A percentile compares a stretch with the other conserved stretches of the same genome.
Evolutionary conservation across 2,113 vertebrate genomes (phyloP).

Genomic region (Cyphomyrus discorhynchus): DNA sequence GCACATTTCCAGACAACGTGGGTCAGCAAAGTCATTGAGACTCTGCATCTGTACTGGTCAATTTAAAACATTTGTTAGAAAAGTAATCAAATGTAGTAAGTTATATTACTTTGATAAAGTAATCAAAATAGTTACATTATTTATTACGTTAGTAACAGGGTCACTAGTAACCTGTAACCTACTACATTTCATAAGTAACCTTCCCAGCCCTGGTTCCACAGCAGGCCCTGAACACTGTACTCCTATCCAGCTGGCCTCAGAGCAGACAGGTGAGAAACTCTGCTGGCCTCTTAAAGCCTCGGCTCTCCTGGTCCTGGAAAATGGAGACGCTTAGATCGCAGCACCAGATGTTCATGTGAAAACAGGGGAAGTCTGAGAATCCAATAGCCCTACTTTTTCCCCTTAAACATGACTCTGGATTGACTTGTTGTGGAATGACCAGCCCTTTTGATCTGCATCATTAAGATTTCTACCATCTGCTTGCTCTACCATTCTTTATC

Average conservation of each 20-base stretch:
- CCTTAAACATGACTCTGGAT: constrained; percentile 3
- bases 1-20: too few species aligned
- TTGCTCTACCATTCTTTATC: neutral
- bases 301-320: constrained; percentile 6
- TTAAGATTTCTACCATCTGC: neutral
- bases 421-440: neutral
- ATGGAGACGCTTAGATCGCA: constrained; percentile 20
- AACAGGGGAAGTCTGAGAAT: neutral
- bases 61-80: neutral
- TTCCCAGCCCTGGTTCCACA: neutral
- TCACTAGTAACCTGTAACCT: neutral
- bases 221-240: neutral
- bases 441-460: neutral
- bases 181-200: neutral
- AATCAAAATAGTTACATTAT: neutral
- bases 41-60: neutral
- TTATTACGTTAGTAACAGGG: neutral
- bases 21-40: neutral
- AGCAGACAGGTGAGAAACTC: constrained; percentile 22
- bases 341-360: constrained; percentile 23
- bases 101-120: neutral
- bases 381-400: neutral
- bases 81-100: neutral
- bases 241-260: neutral
- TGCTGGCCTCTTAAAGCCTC: constrained; percentile 15